Base-by-base conservation (phyloP, 2,888 invertebrate genomes). In the Aleiodes leptofemur region DNA sequence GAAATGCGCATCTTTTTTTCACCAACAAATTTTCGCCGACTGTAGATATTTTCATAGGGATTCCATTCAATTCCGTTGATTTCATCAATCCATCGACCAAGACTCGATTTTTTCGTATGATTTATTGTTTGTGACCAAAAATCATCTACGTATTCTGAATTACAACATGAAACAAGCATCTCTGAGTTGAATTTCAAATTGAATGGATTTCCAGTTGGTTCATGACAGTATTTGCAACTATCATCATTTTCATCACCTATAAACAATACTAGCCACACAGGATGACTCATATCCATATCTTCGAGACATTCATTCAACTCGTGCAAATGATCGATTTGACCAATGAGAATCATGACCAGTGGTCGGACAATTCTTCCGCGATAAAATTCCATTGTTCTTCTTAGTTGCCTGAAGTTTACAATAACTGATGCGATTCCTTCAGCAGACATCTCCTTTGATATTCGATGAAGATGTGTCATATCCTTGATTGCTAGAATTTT, bases 231-330 rank as follows among this genome's bases (percentile, higher is more conserved):
- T 4, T 68, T 11, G 53, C 78, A 72, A n/a, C 81, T 16, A 34
- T 79, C 56, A 4, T 23, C 73, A 1, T 55, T 51, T 0, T 76
- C 69, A n/a, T 78, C 8, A 14, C 31, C 69, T 13, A 73, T 56
- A 31, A 86, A 86, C 55, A 87, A 78, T 11, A 87, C 38, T 7
- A 87, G 43, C 87, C 87, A 87, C 4, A 80, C 66, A 13, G 83
- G 80, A 9, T 77, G 79, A 7, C 81, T 80, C 34, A 83, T 81
- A 7, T 73, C 43, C 8, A 77, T 69, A 0, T 69, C 13, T 8
- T 16, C 59, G 7, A 81, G 82, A 0, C 72, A 72, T 7, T 48
- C 72, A 6, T 75, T 69, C 9, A 87, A 86, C 43, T 79, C 73
- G 0, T 31, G 43, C 14, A 85, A 53, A 4, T 76, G 77, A 8